These are phyloP conservation scores for Chloroceryle amazona DNA, from an alignment of 2,797 vertebrate genomes.

Conservation along the genomic window DNA sequence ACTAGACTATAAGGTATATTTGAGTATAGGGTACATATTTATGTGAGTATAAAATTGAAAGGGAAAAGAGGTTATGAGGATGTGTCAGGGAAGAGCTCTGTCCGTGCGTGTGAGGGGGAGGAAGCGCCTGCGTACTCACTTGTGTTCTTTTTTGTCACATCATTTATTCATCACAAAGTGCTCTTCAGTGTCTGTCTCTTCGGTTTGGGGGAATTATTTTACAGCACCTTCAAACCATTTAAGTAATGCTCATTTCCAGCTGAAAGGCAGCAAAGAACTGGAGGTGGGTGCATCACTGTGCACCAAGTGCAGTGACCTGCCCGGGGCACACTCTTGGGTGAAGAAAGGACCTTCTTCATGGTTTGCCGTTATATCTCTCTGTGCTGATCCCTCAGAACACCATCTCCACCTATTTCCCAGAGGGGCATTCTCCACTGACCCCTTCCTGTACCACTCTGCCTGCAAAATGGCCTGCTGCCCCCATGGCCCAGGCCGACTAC, in stretches of 20 bases:
- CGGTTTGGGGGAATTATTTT: neutral
- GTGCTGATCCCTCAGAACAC: neutral
- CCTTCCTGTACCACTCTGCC: rapidly evolving
- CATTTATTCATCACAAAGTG: slow-evolving; percentile 48
- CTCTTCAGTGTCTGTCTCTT: neutral
- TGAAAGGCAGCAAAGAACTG: neutral
- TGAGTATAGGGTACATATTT: neutral
- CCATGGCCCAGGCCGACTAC: rapidly evolving
- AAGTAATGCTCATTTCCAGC: neutral
- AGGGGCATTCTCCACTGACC: rapidly evolving
- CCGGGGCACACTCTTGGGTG: rapidly evolving
- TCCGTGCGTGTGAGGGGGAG: rapidly evolving
- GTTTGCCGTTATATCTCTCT: neutral
- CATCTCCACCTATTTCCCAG: rapidly evolving
- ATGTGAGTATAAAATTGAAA: neutral
- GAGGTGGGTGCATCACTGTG: neutral
- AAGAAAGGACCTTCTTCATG: neutral
- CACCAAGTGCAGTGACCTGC: neutral
- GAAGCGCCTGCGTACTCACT: rapidly evolving
- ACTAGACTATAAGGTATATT: neutral
- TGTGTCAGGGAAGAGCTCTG: neutral
- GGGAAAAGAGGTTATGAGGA: neutral
- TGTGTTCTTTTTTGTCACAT: slow-evolving; percentile 32
- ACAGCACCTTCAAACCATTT: neutral
- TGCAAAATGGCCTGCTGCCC: neutral